A percentile compares a stretch with the other conserved stretches of the same genome.
Conservation (phyloP, 2,113 vertebrate genomes). For the Oreocharis arfaki region DNA sequence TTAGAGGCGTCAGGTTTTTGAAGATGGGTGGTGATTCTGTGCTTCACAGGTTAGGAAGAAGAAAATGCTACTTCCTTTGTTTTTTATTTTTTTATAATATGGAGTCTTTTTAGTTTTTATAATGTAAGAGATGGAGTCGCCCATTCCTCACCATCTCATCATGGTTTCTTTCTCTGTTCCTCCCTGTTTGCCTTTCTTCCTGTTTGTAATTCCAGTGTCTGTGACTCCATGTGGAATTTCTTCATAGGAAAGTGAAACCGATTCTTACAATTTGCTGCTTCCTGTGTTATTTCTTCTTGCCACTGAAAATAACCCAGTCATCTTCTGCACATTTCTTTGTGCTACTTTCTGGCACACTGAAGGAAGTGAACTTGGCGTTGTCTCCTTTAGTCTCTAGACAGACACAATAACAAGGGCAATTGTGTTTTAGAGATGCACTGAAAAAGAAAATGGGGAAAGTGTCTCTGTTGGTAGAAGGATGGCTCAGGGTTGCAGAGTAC, state of each 20-base stretch:
- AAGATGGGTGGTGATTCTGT: not conserved
- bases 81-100: not conserved
- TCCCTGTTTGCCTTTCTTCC: not conserved
- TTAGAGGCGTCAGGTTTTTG: not conserved
- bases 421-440: not conserved
- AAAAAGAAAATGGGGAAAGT: not conserved
- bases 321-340: not conserved
- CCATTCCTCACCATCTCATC: not conserved
- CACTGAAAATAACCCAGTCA: not conserved
- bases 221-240: not conserved
- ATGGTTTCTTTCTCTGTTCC: not conserved
- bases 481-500: not conserved
- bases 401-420: not conserved
- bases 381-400: not conserved
- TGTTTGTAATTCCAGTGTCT: not conserved
- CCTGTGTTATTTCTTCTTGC: not conserved
- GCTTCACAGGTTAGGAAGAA: not conserved
- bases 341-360: not conserved
- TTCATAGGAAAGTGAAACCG: constrained; percentile 15
- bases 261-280: not conserved
- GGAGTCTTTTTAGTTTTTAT: not conserved
- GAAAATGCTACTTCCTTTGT: not conserved
- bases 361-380: not conserved
- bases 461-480: not conserved
- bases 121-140: fast-evolving